phyloP scores from a whole-genome alignment of 2,797 vertebrate genomes.

The Oophaga sylvatica region DNA sequence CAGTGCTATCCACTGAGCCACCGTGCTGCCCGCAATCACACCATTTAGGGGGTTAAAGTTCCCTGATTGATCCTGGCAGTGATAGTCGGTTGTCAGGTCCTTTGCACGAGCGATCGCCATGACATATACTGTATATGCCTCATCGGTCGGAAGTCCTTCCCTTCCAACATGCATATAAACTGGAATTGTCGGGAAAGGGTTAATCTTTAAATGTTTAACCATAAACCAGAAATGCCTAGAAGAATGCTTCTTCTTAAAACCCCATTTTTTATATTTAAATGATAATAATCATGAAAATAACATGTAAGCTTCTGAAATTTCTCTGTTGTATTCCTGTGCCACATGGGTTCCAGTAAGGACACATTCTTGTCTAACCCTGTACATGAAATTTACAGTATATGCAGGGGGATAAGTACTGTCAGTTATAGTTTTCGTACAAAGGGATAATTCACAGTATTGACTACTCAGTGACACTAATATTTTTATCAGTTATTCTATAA shows the following conservation, averaged over 20 bases:
- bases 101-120: too few relatives aligned
- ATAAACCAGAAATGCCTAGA: neutral
- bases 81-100: too few relatives aligned
- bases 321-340: neutral
- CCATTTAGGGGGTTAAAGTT: too few relatives aligned
- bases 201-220: neutral
- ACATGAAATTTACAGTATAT: neutral
- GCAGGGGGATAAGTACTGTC: neutral
- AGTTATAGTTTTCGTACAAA: neutral
- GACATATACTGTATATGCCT: too few relatives aligned
- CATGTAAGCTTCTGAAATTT: neutral
- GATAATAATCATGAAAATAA: neutral
- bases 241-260: neutral
- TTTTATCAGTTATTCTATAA: slow-evolving; percentile 17
- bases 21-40: too few relatives aligned
- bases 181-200: neutral
- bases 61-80: too few relatives aligned
- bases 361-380: neutral
- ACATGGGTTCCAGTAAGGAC: neutral
- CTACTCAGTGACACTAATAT: slow-evolving; percentile 8
- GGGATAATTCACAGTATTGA: slow-evolving; percentile 8
- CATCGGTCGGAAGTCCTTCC: too few relatives aligned
- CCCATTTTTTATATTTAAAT: neutral
- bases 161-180: too few relatives aligned
- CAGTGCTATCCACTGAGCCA: too few relatives aligned